phyloP scores from a whole-genome alignment of 2,113 vertebrate genomes.

The Prunella fulvescens region DNA sequence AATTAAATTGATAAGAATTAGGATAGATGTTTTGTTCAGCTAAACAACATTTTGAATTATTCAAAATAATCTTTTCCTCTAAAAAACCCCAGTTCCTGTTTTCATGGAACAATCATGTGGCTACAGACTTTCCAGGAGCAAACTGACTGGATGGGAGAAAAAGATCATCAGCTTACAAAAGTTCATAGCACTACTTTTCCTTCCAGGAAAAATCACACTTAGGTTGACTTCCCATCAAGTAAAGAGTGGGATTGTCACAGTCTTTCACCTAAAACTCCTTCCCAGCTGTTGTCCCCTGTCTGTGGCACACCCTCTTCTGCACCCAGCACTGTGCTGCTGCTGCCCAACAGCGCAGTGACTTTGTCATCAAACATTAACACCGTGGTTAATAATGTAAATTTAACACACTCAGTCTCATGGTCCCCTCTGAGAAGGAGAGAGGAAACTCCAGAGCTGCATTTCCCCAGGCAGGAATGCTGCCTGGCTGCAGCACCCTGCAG shows the following conservation, averaged over 20 bases:
- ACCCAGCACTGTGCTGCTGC: neutral
- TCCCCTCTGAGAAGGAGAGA: neutral
- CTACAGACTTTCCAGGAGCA: neutral
- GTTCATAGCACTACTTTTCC: neutral
- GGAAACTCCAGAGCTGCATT: neutral
- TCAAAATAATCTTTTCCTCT: neutral
- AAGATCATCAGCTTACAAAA: neutral
- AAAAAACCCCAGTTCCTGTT: neutral
- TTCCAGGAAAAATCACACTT: neutral
- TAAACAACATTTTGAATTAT: neutral
- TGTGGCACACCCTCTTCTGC: neutral
- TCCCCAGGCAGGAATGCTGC: neutral
- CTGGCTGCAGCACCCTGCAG: neutral
- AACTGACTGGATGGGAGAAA: neutral
- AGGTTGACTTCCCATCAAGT: neutral
- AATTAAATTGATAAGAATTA: neutral
- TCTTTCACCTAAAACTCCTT: neutral
- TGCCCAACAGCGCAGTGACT: rapidly evolving
- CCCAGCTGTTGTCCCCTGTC: neutral
- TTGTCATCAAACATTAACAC: neutral
- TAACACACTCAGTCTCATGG: neutral
- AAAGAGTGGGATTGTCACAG: neutral
- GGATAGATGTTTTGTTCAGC: neutral
- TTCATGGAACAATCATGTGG: neutral
- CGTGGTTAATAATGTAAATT: neutral